These are phyloP conservation scores for Stegana nigrithorax DNA, from an alignment of 2,888 invertebrate genomes.

Conservation along the genomic window DNA sequence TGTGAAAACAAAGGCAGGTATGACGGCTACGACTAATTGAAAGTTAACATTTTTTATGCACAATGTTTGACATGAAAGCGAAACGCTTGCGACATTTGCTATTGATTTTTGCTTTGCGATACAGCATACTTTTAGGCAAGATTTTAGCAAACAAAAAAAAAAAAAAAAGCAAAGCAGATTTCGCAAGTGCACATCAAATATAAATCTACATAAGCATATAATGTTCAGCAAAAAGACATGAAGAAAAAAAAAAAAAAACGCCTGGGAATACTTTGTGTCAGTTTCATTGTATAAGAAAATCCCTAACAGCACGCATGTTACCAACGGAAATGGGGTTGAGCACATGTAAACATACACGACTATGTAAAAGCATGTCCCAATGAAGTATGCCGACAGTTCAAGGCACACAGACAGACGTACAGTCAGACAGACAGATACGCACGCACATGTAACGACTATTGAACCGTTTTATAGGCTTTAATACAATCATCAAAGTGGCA, in stretches of 20 bases:
- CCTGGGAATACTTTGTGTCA: background rate
- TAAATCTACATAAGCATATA: constrained; percentile 9
- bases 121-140: constrained; percentile 9
- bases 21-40: background rate
- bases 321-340: constrained; percentile 7
- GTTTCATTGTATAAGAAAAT: too few species aligned
- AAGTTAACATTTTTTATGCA: background rate
- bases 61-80: too few species aligned
- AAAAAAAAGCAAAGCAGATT: constrained; percentile 10
- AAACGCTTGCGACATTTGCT: too few species aligned
- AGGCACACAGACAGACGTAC: background rate
- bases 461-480: constrained; percentile 7
- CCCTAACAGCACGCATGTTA: background rate
- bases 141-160: background rate
- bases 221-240: background rate
- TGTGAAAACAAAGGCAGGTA: too few species aligned
- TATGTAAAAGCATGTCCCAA: background rate
- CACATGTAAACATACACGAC: constrained; percentile 7
- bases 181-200: constrained; percentile 20
- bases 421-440: too few species aligned
- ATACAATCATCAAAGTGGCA: constrained; percentile 5
- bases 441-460: too few species aligned
- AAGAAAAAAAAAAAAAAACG: background rate
- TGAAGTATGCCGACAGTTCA: background rate
- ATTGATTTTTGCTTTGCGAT: constrained; percentile 2